Percentiles rank a stretch among this genome's conserved stretches.
Evolutionary conservation across 1,140 invertebrate genomes (phyloP).

Genomic region (Ceratoteleas bidentatus): DNA sequence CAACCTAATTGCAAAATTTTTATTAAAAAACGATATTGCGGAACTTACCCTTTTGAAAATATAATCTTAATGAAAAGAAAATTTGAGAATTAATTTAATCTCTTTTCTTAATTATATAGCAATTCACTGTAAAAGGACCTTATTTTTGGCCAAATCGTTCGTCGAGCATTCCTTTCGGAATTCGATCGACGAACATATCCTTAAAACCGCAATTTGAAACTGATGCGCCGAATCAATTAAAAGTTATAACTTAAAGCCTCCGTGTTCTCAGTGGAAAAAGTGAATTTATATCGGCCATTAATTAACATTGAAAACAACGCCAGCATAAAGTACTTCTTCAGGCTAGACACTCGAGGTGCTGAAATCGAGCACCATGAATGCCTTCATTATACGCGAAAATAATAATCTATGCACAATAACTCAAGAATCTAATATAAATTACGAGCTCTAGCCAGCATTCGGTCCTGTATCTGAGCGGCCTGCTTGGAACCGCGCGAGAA

Average conservation of each 20-base stretch:
- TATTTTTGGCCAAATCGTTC: no score
- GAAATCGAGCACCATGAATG: constrained; percentile 43
- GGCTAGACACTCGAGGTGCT: constrained; percentile 19
- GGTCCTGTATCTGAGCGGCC: background rate
- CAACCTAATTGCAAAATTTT: no score
- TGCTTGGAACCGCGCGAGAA: constrained; percentile 7
- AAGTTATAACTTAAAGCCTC: constrained; percentile 22
- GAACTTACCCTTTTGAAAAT: no score
- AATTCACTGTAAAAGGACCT: no score
- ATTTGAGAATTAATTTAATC: no score
- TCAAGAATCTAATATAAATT: constrained; percentile 19
- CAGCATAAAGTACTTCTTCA: constrained; percentile 21
- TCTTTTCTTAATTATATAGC: no score
- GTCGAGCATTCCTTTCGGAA: no score
- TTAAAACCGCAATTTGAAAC: no score
- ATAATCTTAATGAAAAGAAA: no score
- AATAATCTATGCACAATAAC: constrained; percentile 41
- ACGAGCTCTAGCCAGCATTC: constrained; percentile 15
- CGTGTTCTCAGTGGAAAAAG: constrained; percentile 23
- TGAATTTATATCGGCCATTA: constrained; percentile 24
- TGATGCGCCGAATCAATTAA: no score
- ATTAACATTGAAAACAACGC: constrained; percentile 32
- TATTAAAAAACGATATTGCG: no score
- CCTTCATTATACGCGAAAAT: constrained; percentile 34
- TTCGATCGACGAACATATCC: no score